These are phyloP conservation scores for Fragum sueziense DNA, from an alignment of 2,888 invertebrate genomes.

Conservation along the genomic window DNA sequence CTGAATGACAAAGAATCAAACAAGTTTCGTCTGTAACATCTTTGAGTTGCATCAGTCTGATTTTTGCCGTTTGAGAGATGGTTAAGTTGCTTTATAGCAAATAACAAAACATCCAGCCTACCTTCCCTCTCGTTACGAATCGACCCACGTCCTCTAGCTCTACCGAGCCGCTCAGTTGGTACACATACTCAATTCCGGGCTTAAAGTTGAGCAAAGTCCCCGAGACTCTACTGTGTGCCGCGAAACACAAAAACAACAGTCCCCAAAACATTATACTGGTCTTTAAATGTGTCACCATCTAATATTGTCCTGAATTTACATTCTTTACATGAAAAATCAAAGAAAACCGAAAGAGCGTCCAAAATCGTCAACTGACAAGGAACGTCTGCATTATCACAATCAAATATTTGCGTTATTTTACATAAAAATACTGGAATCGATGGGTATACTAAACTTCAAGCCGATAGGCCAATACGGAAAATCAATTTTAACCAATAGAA, in stretches of 20 bases:
- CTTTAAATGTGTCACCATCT: not conserved
- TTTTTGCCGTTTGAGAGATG: too few relatives aligned
- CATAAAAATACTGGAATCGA: not conserved
- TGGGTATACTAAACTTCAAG: not conserved
- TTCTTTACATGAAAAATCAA: not conserved
- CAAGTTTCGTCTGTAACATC: too few relatives aligned
- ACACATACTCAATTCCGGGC: conserved; percentile 62
- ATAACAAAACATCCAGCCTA: too few relatives aligned
- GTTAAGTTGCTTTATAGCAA: too few relatives aligned
- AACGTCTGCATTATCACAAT: not conserved
- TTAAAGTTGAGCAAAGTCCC: conserved; percentile 55
- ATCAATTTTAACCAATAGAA: not conserved
- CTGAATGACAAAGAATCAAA: not conserved
- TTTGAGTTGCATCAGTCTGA: too few relatives aligned
- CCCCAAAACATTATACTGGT: not conserved
- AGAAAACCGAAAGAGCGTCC: not conserved
- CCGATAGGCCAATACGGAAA: not conserved
- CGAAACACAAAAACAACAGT: not conserved
- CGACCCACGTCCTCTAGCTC: conserved; percentile 52
- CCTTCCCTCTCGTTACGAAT: conserved; percentile 55
- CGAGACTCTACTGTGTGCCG: not conserved
- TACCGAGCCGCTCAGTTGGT: conserved; percentile 54
- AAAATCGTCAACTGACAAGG: not conserved
- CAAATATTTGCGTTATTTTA: not conserved
- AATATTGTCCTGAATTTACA: not conserved